Evolutionary conservation across 2,888 invertebrate genomes (phyloP).

Genomic region (Megaustenia siamemsis): DNA sequence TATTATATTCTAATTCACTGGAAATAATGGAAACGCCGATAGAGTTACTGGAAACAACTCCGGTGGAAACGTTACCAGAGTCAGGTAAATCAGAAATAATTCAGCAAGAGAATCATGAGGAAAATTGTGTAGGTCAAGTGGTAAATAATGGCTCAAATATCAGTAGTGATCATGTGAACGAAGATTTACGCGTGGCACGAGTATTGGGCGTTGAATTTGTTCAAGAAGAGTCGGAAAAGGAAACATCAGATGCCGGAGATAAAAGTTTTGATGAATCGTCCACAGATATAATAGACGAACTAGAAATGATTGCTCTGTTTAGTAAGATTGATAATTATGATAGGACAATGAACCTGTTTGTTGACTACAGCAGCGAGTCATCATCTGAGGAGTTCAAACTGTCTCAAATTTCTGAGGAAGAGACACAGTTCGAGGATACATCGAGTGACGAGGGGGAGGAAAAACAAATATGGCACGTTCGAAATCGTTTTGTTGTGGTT

Average conservation of each 20-base stretch:
- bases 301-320: conserved; percentile 49
- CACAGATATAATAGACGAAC: conserved; percentile 27
- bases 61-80: no score
- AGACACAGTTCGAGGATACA: conserved; percentile 44
- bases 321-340: conserved; percentile 30
- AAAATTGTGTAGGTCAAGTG: neutral
- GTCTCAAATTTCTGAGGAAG: conserved; percentile 53
- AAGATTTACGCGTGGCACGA: neutral
- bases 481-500: conserved; percentile 27
- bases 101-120: neutral
- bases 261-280: neutral
- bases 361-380: neutral
- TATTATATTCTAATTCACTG: no score
- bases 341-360: no score
- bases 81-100: no score
- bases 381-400: conserved; percentile 28
- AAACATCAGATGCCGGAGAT: neutral
- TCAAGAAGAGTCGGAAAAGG: neutral
- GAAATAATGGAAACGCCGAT: no score
- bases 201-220: conserved; percentile 34
- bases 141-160: no score
- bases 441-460: conserved; percentile 28
- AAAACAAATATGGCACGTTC: conserved; percentile 33
- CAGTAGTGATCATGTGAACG: neutral
- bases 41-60: no score